These are phyloP conservation scores for Trichosurus vulpecula DNA, from an alignment of 2,797 vertebrate species.

Conservation along the genomic window DNA sequence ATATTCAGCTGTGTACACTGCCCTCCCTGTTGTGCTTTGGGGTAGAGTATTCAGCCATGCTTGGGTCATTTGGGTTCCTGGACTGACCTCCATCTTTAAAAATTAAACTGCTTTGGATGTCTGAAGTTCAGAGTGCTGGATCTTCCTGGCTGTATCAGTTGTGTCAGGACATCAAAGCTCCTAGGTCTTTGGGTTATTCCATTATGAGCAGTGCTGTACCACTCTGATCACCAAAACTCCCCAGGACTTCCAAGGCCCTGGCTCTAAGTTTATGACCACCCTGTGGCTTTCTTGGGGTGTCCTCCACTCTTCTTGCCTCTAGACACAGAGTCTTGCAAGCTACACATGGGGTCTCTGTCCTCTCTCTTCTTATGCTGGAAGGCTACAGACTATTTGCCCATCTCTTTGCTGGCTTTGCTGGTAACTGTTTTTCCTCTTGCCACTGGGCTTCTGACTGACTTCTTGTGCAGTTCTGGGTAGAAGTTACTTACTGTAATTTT, in stretches of 20 bases:
- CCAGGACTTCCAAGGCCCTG: not conserved
- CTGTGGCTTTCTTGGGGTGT: not conserved
- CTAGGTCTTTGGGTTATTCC: not conserved
- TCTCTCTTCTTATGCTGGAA: not conserved
- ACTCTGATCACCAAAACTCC: not conserved
- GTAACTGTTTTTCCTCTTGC: not conserved
- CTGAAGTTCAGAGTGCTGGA: not conserved
- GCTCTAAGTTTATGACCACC: not conserved
- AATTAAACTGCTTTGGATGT: not conserved
- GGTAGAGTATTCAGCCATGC: not conserved
- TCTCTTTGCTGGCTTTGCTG: not conserved
- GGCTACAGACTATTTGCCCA: not conserved
- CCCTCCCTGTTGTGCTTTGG: not conserved
- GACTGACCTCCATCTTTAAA: not conserved
- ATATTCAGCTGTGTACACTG: not conserved
- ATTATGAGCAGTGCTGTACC: not conserved
- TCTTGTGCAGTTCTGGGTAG: not conserved
- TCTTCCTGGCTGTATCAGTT: not conserved
- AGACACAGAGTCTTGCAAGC: not conserved
- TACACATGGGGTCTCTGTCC: not conserved
- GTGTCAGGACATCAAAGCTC: not conserved
- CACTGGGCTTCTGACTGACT: not conserved
- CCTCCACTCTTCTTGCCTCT: not conserved
- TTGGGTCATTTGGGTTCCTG: not conserved
- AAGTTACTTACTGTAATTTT: not conserved